These are phyloP conservation scores for Todiramphus saurophagus DNA, from an alignment of 2,113 vertebrate species.

Conservation along the genomic window DNA sequence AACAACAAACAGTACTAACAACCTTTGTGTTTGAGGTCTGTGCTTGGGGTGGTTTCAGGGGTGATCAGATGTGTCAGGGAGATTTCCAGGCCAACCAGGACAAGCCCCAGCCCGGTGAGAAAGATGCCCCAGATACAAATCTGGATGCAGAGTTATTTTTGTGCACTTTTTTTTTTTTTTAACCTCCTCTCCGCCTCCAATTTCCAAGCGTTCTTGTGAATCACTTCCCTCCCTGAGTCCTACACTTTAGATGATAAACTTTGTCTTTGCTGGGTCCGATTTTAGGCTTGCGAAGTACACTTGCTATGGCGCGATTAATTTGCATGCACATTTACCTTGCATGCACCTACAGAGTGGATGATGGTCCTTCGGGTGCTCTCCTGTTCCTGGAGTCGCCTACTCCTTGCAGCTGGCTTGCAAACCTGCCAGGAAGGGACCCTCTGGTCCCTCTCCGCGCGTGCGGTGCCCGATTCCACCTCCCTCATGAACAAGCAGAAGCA, in stretches of 20 bases:
- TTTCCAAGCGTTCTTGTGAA: background rate
- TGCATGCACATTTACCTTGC: background rate
- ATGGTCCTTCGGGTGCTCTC: background rate
- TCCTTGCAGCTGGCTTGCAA: background rate
- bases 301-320: background rate
- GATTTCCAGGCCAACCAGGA: background rate
- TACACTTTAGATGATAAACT: background rate
- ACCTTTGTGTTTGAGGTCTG: constrained; percentile 42
- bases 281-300: background rate
- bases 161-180: background rate
- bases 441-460: rapidly evolving
- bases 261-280: background rate
- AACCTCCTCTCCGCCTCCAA: background rate
- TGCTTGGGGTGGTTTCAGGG: background rate
- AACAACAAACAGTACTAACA: constrained; percentile 43
- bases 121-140: constrained; percentile 7
- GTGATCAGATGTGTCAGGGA: constrained; percentile 27
- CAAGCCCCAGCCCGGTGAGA: background rate
- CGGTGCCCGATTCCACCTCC: rapidly evolving
- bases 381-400: background rate
- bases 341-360: background rate
- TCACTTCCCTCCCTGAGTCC: background rate
- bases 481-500: background rate
- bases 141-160: background rate
- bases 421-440: rapidly evolving